Percentiles rank a stretch among this genome's conserved stretches.
These are phyloP conservation scores for Lepidothrix coronata DNA, from an alignment of 2,113 vertebrate genomes.

Conservation along the genomic window DNA sequence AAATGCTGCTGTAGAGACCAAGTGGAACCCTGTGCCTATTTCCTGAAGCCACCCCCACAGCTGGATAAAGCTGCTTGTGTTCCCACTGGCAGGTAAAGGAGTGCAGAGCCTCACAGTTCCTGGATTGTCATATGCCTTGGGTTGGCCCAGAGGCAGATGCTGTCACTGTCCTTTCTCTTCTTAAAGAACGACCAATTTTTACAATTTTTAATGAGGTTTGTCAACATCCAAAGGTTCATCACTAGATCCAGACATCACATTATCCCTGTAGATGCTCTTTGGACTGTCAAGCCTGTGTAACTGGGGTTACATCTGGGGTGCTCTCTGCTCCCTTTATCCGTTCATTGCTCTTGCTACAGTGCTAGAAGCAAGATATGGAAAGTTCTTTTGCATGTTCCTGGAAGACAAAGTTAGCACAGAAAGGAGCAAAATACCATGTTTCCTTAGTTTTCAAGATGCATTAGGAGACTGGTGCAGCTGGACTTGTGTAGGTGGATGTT, in stretches of 20 bases:
- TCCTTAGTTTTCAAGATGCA: background rate
- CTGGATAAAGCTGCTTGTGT: background rate
- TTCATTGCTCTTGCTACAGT: background rate
- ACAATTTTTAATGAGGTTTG: background rate
- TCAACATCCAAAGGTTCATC: background rate
- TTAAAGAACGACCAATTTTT: background rate
- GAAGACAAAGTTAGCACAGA: background rate
- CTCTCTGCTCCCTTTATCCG: background rate
- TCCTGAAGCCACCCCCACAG: background rate
- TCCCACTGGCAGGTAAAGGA: background rate
- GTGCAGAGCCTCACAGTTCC: background rate
- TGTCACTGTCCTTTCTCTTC: background rate
- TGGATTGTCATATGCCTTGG: background rate
- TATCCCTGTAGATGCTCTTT: background rate
- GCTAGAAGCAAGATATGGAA: background rate
- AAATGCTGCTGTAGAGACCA: background rate
- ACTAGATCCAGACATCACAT: background rate
- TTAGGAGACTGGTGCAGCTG: background rate
- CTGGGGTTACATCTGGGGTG: background rate
- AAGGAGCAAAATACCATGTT: background rate
- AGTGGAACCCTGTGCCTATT: background rate
- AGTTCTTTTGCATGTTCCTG: background rate
- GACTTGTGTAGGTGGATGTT: background rate
- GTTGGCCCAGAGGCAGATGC: background rate
- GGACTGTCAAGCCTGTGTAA: background rate